Evolutionary conservation across 2,797 vertebrate genomes (phyloP).

Genomic region (Neosalanx taihuensis): DNA sequence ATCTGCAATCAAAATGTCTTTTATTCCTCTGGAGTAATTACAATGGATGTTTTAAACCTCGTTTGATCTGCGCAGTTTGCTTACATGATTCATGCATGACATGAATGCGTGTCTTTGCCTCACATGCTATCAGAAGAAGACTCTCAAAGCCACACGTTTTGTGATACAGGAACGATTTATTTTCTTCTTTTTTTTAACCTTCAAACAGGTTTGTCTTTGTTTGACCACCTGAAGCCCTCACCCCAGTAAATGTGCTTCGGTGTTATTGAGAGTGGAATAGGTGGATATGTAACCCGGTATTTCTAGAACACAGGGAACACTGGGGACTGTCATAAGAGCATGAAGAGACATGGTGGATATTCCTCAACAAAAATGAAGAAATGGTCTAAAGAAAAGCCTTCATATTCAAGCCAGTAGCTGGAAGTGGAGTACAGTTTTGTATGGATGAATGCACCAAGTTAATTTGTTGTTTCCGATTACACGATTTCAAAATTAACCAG

Average conservation of each 20-base stretch:
- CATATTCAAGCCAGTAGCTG: constrained; percentile 46
- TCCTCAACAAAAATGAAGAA: constrained; percentile 59
- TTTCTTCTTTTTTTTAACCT: constrained; percentile 34
- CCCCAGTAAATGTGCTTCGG: constrained; percentile 38
- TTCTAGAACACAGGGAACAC: constrained; percentile 31
- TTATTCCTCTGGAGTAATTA: constrained; percentile 45
- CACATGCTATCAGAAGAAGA: constrained; percentile 57
- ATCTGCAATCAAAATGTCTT: constrained; percentile 42
- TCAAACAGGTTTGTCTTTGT: constrained; percentile 32
- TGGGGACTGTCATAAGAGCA: constrained; percentile 1
- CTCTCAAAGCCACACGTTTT: constrained; percentile 68
- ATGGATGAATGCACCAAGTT: constrained; percentile 47
- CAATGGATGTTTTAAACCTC: constrained; percentile 66
- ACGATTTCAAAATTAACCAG: constrained; percentile 54
- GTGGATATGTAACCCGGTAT: constrained; percentile 41
- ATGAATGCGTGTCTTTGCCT: constrained; percentile 33
- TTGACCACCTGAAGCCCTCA: constrained; percentile 24
- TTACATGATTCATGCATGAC: constrained; percentile 64
- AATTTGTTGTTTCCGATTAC: constrained; percentile 56
- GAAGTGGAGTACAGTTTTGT: constrained; percentile 11
- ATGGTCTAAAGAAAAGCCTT: constrained; percentile 43
- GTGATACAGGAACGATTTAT: constrained; percentile 67
- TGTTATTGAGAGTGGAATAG: constrained; percentile 46
- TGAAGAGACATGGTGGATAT: constrained; percentile 42
- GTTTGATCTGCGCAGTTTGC: constrained; percentile 57